Evolutionary conservation across 1,140 invertebrate species (phyloP).

Genomic region (Heliothis subflexa): DNA sequence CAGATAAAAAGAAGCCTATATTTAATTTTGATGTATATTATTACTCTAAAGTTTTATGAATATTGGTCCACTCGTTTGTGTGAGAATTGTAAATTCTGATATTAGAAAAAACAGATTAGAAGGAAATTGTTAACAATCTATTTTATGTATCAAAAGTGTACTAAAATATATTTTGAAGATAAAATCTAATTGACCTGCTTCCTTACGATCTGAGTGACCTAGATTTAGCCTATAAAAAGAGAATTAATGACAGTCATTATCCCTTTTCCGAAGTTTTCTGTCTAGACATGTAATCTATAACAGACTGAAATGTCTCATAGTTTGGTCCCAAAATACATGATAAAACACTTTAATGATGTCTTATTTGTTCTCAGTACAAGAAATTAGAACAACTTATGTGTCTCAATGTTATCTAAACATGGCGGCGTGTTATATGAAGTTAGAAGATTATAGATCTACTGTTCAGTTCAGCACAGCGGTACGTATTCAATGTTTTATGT

Average conservation of each 20-base stretch:
- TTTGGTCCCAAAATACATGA: too few species aligned
- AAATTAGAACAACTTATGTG: conserved; percentile 56
- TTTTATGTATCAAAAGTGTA: background rate
- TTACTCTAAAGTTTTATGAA: background rate
- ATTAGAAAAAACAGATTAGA: too few species aligned
- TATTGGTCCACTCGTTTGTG: background rate
- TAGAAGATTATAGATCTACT: conserved; percentile 60
- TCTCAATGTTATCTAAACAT: conserved; percentile 71
- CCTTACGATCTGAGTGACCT: background rate
- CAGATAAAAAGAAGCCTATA: background rate
- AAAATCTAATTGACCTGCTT: background rate
- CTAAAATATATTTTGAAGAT: background rate
- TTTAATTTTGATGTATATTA: background rate
- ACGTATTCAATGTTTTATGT: conserved; percentile 27
- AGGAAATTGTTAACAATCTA: background rate
- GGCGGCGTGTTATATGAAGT: conserved; percentile 68
- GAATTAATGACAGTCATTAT: background rate
- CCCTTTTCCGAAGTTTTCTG: background rate
- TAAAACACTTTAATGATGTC: conserved; percentile 9
- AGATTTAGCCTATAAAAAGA: background rate
- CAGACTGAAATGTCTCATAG: background rate
- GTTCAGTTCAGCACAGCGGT: conserved; percentile 69
- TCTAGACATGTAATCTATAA: conserved; percentile 12
- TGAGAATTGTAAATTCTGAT: background rate
- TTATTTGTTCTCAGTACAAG: conserved; percentile 56